Percentiles rank a stretch among this genome's conserved stretches.
These are phyloP conservation scores for Coptotermes formosanus DNA, from an alignment of 1,140 invertebrate species.

Conservation along the genomic window DNA sequence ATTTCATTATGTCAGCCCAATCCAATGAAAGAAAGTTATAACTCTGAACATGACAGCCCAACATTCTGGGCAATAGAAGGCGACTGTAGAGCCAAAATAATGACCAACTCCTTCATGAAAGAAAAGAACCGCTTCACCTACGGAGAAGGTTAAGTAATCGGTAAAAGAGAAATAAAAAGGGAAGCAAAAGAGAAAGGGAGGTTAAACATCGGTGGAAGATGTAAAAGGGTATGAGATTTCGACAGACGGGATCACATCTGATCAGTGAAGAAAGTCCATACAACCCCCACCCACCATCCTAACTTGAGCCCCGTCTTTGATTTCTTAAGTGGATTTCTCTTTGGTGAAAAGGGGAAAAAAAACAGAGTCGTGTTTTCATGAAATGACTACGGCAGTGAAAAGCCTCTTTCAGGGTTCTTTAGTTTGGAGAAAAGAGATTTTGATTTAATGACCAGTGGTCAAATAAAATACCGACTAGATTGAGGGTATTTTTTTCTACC, in stretches of 20 bases:
- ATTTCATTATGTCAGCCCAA: too few species aligned
- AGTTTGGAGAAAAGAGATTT: not conserved
- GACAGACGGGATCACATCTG: not conserved
- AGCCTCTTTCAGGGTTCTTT: not conserved
- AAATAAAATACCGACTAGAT: not conserved
- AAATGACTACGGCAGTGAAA: not conserved
- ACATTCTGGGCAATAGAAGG: not conserved
- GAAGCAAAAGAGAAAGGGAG: not conserved
- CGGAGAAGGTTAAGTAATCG: not conserved
- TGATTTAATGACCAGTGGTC: constrained; percentile 16
- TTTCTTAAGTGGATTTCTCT: constrained; percentile 17
- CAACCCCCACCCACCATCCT: not conserved
- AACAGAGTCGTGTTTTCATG: not conserved
- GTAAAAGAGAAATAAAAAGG: not conserved
- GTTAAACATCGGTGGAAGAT: not conserved
- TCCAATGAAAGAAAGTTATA: too few species aligned
- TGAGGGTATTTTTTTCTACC: not conserved
- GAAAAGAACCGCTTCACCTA: not conserved
- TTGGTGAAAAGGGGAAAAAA: not conserved
- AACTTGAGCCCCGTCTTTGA: constrained; percentile 8
- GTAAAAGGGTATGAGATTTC: not conserved
- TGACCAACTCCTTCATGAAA: not conserved
- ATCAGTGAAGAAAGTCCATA: not conserved
- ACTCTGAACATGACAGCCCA: too few species aligned
- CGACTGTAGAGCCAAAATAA: not conserved